Percentiles rank a stretch among this genome's conserved stretches.
phyloP scores from a whole-genome alignment of 92 coral and sea anemone genomes.

The Umimayanthus kanabou region DNA sequence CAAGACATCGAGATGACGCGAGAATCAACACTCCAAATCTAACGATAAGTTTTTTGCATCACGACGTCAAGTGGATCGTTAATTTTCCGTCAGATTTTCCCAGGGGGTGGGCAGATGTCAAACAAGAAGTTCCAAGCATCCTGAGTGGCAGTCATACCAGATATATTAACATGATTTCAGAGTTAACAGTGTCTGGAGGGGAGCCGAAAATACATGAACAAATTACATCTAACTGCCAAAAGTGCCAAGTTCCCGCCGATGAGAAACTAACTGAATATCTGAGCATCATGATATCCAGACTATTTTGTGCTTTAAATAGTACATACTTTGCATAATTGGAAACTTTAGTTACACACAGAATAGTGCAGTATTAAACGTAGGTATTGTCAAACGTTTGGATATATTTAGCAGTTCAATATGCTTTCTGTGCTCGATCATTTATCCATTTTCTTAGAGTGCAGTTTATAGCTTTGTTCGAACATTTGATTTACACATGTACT shows the following conservation, averaged over 20 bases:
- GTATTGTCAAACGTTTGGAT: no score
- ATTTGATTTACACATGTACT: no score
- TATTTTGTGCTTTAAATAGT: neutral
- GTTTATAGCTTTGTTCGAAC: no score
- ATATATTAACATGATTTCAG: neutral
- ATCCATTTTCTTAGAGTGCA: no score
- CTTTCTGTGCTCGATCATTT: no score
- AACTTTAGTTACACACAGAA: no score
- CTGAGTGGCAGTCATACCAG: neutral
- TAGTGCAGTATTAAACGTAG: no score
- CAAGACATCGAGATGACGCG: conserved; percentile 8
- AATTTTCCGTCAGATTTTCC: conserved; percentile 41
- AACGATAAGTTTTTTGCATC: conserved; percentile 20
- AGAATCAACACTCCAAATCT: conserved; percentile 13
- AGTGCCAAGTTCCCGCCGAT: neutral
- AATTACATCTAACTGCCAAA: neutral
- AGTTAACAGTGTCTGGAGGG: neutral
- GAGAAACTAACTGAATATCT: no score
- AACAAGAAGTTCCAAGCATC: neutral
- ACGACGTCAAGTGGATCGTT: neutral
- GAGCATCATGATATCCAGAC: no score
- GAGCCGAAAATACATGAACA: neutral
- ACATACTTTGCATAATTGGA: no score
- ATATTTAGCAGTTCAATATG: no score
- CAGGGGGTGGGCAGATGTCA: neutral